These are phyloP conservation scores for Prorops nasuta DNA, from an alignment of 1,140 invertebrate genomes.

Conservation along the genomic window DNA sequence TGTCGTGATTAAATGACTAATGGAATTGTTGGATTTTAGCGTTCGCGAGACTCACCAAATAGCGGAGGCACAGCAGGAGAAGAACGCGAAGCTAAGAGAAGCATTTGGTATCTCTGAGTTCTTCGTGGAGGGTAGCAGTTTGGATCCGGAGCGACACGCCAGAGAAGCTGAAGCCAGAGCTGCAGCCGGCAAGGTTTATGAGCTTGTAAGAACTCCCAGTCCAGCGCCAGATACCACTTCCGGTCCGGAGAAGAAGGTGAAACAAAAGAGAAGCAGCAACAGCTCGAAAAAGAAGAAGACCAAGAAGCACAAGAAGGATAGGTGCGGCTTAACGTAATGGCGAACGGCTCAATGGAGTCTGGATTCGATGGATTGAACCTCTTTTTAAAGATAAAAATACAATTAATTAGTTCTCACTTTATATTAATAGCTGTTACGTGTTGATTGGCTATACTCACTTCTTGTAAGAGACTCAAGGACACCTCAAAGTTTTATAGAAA, in stretches of 20 bases:
- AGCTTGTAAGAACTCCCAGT: constrained; percentile 43
- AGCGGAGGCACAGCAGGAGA: constrained; percentile 93
- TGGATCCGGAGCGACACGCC: constrained; percentile 81
- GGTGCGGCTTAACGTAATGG: constrained; percentile 38
- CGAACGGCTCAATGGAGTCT: constrained; percentile 40
- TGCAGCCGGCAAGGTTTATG: constrained; percentile 60
- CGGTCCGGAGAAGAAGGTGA: constrained; percentile 41
- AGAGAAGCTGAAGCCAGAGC: constrained; percentile 72
- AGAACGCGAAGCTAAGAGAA: constrained; percentile 87
- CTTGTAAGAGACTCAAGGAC: too few species aligned
- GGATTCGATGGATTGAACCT: constrained; percentile 24
- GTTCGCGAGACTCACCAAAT: constrained; percentile 93
- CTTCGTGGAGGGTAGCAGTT: constrained; percentile 91
- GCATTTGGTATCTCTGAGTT: constrained; percentile 93
- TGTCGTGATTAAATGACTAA: too few species aligned
- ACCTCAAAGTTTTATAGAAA: too few species aligned
- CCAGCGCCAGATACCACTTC: constrained; percentile 26
- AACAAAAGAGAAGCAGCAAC: constrained; percentile 39
- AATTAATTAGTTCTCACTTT: not conserved
- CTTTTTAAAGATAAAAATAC: not conserved
- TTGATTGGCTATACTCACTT: too few species aligned
- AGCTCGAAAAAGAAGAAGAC: constrained; percentile 46
- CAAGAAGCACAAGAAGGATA: constrained; percentile 51
- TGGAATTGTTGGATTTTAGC: constrained; percentile 60
- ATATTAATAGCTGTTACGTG: too few species aligned